Percentiles rank a stretch among this genome's conserved stretches.
phyloP scores from a whole-genome alignment of 2,797 vertebrate species.

The Schizopygopsis pylzovi region DNA sequence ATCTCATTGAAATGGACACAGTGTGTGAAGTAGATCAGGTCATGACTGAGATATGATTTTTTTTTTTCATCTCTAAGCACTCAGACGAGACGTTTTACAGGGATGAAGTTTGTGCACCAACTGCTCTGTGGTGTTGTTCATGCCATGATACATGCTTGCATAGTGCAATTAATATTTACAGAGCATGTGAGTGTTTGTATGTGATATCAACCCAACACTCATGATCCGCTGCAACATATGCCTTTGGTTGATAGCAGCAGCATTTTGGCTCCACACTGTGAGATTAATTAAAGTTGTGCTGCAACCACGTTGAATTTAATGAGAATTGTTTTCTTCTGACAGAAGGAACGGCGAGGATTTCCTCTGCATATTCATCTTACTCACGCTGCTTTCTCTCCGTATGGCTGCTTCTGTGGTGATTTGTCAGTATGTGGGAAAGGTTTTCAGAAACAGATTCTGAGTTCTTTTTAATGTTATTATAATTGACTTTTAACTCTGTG shows the following conservation, averaged over 20 bases:
- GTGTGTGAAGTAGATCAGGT: not conserved
- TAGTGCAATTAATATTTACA: constrained; percentile 23
- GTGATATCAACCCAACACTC: constrained; percentile 27
- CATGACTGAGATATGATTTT: not conserved
- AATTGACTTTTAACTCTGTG: not conserved
- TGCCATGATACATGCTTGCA: constrained; percentile 6
- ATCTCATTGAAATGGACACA: not conserved
- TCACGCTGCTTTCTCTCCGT: constrained; percentile 3
- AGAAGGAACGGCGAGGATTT: constrained; percentile 3
- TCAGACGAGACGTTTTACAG: not conserved
- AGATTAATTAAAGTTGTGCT: constrained; percentile 52
- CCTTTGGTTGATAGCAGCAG: constrained; percentile 40
- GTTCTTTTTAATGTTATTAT: not conserved
- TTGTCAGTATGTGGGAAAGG: not conserved
- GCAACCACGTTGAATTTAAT: constrained; percentile 22
- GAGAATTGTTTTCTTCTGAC: constrained; percentile 33
- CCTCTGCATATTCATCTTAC: constrained; percentile 31
- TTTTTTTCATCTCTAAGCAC: not conserved
- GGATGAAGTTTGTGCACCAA: not conserved
- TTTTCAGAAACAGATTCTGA: constrained; percentile 4
- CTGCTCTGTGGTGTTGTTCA: constrained; percentile 16
- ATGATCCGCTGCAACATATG: constrained; percentile 47
- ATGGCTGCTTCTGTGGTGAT: constrained; percentile 1
- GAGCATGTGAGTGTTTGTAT: not conserved
- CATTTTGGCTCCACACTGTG: constrained; percentile 35